Percentiles rank a stretch among this genome's conserved stretches.
phyloP scores from a whole-genome alignment of 1,140 invertebrate species.

The Drosophila kurseongensis region DNA sequence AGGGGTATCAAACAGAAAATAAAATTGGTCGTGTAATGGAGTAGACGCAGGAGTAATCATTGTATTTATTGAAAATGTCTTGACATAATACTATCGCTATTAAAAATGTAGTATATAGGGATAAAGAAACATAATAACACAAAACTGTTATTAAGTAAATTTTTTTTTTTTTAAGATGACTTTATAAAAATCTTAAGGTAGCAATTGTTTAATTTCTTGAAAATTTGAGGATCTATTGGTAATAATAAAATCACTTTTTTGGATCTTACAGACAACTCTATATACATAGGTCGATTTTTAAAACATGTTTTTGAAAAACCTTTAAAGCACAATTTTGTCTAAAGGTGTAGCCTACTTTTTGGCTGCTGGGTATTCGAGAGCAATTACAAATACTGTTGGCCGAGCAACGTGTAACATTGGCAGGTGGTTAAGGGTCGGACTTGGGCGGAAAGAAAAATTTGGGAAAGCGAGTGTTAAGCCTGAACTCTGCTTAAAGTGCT shows the following conservation, averaged over 20 bases:
- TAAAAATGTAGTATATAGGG: not conserved
- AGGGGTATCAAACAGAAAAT: conserved; percentile 26
- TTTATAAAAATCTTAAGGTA: not conserved
- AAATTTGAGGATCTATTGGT: not conserved
- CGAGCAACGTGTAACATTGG: conserved; percentile 30
- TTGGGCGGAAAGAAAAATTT: not conserved
- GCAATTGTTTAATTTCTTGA: not conserved
- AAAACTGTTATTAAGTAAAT: too few relatives aligned
- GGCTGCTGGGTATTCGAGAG: conserved; percentile 18
- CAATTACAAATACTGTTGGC: conserved; percentile 32
- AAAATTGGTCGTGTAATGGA: not conserved
- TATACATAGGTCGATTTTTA: too few relatives aligned
- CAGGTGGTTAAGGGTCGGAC: conserved; percentile 35
- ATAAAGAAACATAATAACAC: not conserved
- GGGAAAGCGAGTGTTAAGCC: conserved; percentile 43
- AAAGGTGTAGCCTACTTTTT: not conserved
- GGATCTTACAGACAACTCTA: too few relatives aligned
- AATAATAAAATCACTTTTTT: too few relatives aligned
- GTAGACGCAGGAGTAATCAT: not conserved
- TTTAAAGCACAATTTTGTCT: too few relatives aligned
- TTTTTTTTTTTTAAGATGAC: too few relatives aligned
- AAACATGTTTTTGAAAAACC: too few relatives aligned
- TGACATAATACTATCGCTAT: not conserved
- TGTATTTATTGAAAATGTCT: not conserved
- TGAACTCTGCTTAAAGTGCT: conserved; percentile 59